These are phyloP conservation scores for Trichoplax adhaerens DNA, from an alignment of 37 sponge, comb jelly and placozoan genomes.

Conservation along the genomic window DNA sequence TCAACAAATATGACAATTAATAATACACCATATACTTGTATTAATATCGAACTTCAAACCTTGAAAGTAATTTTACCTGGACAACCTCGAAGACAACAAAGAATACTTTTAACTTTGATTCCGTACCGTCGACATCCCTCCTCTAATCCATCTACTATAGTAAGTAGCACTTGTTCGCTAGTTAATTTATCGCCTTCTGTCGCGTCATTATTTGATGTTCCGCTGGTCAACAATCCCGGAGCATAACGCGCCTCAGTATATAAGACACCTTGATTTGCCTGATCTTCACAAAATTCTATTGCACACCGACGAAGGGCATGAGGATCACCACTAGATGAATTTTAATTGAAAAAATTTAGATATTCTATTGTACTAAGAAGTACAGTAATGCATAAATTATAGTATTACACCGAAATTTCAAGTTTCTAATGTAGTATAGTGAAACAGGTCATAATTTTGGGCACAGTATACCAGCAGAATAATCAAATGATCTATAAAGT, in stretches of 20 bases:
- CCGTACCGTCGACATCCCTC: slow-evolving; percentile 35
- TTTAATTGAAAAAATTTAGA: background rate
- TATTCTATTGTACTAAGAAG: too few species aligned
- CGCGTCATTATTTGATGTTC: too few species aligned
- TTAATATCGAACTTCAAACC: too few species aligned
- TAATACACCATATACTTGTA: too few species aligned
- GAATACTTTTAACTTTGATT: slow-evolving; percentile 35
- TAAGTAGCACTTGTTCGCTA: slow-evolving; percentile 23
- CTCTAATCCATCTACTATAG: slow-evolving; percentile 32
- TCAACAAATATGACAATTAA: too few species aligned
- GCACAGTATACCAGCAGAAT: too few species aligned
- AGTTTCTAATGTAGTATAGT: too few species aligned
- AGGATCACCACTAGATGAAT: slow-evolving; percentile 19
- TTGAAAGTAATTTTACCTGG: too few species aligned
- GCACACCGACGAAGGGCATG: slow-evolving; percentile 46
- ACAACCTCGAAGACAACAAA: slow-evolving; percentile 13
- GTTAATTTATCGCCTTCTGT: background rate
- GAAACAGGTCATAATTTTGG: too few species aligned
- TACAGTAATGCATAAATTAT: too few species aligned
- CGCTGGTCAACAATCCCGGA: slow-evolving; percentile 11
- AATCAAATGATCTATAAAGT: too few species aligned
- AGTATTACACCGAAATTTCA: too few species aligned
- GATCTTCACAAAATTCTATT: slow-evolving; percentile 64
- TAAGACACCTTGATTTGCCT: slow-evolving; percentile 23
- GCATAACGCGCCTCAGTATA: slow-evolving; percentile 52